Base-by-base conservation (phyloP, 2,797 vertebrate species). In the Melanogrammus aeglefinus region DNA sequence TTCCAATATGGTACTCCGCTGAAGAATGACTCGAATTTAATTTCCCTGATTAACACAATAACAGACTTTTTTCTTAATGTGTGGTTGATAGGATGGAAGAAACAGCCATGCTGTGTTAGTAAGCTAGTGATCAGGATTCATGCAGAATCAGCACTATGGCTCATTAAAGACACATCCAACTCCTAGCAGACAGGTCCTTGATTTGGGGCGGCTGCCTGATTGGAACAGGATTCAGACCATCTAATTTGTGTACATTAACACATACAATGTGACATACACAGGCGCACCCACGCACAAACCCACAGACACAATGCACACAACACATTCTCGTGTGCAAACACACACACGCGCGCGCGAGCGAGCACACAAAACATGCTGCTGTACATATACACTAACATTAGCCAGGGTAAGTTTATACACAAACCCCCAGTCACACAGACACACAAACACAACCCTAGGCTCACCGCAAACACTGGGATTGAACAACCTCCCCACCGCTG, bases 11-110 rank as follows among this genome's bases (percentile, higher is more conserved):
- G 63, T 66, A 1, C 57, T 66, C 9, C 4, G 6, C n/a, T 27
- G 12, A 69, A 27, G 6, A 69, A 69, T 10, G 63, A 27, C 24
- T 69, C 31, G 2, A 33, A 3, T 27, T 69, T 24, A 27, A 27
- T 69, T 69, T 69, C 63, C 9, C n/a, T 69, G 63, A 69, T 9
- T 24, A 69, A 27, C 63, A 69, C 69, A 81, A 85, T 90, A 86
- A 85, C 80, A 86, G 44, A 72, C 75, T 73, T 76, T 79, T 75
- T 57, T 41, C 82, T 79, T 86, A 83, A 88, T 87, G 72, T 82
- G 80, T 79, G 77, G 81, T 81, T 80, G 80, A 82, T 76, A 80
- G 75, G 31, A 71, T 80, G 85, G 73, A 75, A 0, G 63, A 77
- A 10, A 27, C 63, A 69, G 78, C 75, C 47, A 71, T 75, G 77